Evolutionary conservation across 2,113 vertebrate genomes (phyloP).

Genomic region (Emydura subglobosa): DNA sequence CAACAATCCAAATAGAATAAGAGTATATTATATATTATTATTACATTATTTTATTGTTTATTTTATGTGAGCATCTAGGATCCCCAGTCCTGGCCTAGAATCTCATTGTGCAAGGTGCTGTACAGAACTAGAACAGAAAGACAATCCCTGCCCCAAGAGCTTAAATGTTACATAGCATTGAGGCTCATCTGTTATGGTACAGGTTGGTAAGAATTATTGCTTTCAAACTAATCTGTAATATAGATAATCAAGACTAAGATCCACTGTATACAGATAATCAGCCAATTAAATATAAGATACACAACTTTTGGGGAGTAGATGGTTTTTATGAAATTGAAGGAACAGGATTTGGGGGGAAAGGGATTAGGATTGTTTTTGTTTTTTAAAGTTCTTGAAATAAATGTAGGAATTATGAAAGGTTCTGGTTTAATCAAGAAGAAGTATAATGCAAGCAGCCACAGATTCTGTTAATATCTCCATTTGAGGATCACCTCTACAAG

Average conservation of each 20-base stretch:
- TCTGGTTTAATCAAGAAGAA: background rate
- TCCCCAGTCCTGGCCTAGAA: background rate
- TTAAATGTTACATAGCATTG: background rate
- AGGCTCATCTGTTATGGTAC: background rate
- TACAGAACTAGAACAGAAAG: background rate
- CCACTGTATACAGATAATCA: background rate
- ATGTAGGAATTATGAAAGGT: background rate
- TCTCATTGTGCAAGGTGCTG: fast-evolving
- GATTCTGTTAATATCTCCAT: background rate
- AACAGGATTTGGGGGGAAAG: background rate
- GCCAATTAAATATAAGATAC: background rate
- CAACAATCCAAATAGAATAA: background rate
- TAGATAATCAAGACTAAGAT: background rate
- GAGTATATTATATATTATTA: background rate
- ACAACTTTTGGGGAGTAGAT: background rate
- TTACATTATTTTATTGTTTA: background rate
- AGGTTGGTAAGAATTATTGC: background rate
- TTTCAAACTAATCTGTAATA: background rate
- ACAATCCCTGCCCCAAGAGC: background rate
- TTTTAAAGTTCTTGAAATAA: background rate
- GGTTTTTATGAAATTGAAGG: background rate
- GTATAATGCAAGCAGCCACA: background rate
- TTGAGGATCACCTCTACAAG: background rate
- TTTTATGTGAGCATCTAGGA: background rate
- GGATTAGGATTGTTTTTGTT: background rate